Conservation (phyloP, 2,113 vertebrate genomes). For the Otolemur garnettii region DNA sequence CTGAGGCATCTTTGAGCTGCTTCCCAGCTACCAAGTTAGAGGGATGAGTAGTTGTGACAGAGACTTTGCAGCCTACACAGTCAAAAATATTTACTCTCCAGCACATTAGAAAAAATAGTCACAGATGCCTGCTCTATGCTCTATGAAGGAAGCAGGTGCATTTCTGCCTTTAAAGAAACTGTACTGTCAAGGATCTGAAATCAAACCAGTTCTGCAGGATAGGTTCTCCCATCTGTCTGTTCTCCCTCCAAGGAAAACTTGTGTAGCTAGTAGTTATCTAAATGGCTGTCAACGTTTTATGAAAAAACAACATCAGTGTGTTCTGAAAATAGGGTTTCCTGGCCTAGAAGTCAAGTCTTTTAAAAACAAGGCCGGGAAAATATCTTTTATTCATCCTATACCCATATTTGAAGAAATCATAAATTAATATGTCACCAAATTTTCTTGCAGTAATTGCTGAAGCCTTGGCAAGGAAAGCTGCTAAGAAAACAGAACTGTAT, state of each 20-base stretch:
- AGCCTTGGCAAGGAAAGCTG: background rate
- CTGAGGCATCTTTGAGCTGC: background rate
- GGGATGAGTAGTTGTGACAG: background rate
- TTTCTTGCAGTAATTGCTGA: background rate
- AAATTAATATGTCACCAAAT: background rate
- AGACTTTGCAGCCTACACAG: background rate
- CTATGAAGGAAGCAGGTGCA: accelerated
- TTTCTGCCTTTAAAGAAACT: background rate
- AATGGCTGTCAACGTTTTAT: conserved; percentile 1
- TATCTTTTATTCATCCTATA: background rate
- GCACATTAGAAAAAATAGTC: background rate
- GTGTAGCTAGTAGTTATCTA: background rate
- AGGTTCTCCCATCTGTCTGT: background rate
- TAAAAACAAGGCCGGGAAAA: background rate
- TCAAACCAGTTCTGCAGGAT: background rate
- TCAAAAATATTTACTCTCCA: background rate
- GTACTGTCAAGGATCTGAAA: background rate
- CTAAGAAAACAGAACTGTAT: background rate
- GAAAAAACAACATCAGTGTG: background rate
- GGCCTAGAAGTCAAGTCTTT: background rate
- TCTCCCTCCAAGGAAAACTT: background rate
- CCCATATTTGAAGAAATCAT: background rate
- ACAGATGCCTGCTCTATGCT: background rate
- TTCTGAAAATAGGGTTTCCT: background rate
- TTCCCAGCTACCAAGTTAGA: background rate